phyloP scores from a whole-genome alignment of 2,888 invertebrate genomes.

The Chelonus formosanus region DNA sequence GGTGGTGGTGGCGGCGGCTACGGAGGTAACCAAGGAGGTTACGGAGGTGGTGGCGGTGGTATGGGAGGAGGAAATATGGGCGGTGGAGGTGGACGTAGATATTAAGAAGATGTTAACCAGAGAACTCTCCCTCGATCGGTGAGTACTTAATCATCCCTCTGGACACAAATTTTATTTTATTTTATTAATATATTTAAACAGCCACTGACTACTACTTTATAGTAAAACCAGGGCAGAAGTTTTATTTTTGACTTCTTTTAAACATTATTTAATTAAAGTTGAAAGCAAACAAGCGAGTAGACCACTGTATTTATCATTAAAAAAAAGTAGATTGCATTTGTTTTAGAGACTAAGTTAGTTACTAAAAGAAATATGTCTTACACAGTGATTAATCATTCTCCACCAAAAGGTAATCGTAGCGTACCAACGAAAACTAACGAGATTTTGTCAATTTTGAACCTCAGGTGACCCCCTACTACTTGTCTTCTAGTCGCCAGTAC shows the following conservation, averaged over 20 bases:
- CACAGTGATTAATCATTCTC: neutral
- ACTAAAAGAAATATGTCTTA: conserved; percentile 3
- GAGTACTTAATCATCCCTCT: conserved; percentile 44
- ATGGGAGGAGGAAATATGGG: conserved; percentile 65
- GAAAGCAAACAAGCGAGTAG: too few species aligned
- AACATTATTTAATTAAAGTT: too few species aligned
- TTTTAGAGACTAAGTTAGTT: conserved; percentile 13
- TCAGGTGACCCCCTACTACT: conserved; percentile 64
- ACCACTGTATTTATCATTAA: too few species aligned
- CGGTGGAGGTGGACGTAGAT: conserved; percentile 63
- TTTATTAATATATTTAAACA: too few species aligned
- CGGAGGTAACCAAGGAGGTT: conserved; percentile 64
- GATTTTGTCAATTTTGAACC: conserved; percentile 64
- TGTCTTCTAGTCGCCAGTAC: conserved; percentile 65
- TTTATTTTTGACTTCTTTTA: too few species aligned
- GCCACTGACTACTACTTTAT: too few species aligned
- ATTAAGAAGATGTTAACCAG: conserved; percentile 46
- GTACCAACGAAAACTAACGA: conserved; percentile 45
- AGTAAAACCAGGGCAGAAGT: too few species aligned
- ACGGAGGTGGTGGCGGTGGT: conserved; percentile 61
- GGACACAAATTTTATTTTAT: too few species aligned
- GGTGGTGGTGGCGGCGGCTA: conserved; percentile 65
- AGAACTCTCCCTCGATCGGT: conserved; percentile 53
- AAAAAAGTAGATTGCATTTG: conserved; percentile 4
- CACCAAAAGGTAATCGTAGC: conserved; percentile 13